Evolutionary conservation across 30 jellyfish, hydroid and myxozoan genomes (phyloP).

Genomic region (Chironex yamaguchii): DNA sequence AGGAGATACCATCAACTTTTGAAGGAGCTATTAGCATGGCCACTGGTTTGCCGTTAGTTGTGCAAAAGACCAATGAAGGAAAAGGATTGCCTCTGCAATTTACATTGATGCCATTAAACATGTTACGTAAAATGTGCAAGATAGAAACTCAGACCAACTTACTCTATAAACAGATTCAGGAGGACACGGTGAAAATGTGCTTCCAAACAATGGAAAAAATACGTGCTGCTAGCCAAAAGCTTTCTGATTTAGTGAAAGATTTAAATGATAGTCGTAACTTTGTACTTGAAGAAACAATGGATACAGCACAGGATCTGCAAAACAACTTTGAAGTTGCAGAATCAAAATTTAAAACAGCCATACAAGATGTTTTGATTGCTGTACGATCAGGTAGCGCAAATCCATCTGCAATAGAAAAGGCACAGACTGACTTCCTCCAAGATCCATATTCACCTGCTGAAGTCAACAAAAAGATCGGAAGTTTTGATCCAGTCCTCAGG

Average conservation of each 20-base stretch:
- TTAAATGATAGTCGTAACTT: slow-evolving; percentile 2
- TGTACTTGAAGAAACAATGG: neutral
- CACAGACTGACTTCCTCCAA: neutral
- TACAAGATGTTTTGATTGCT: slow-evolving; percentile 20
- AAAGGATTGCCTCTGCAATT: slow-evolving; percentile 62
- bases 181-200: slow-evolving; percentile 18
- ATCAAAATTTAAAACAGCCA: slow-evolving; percentile 26
- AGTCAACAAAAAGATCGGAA: neutral
- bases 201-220: slow-evolving; percentile 33
- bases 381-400: slow-evolving; percentile 39
- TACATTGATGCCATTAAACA: slow-evolving; percentile 39
- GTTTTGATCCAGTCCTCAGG: neutral
- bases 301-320: slow-evolving; percentile 45
- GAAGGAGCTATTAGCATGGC: slow-evolving; percentile 50
- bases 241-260: slow-evolving; percentile 27
- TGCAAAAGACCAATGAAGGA: slow-evolving; percentile 49
- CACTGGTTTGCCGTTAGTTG: slow-evolving; percentile 41
- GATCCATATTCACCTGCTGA: slow-evolving; percentile 29
- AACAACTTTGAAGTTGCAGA: slow-evolving; percentile 42
- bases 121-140: slow-evolving; percentile 52
- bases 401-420: slow-evolving; percentile 7
- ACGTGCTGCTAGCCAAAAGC: slow-evolving; percentile 25
- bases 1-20: slow-evolving; percentile 62
- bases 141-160: neutral
- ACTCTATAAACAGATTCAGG: slow-evolving; percentile 37